Base-by-base conservation (phyloP, 2,888 invertebrate species). In the Tenthredo scrophulariae region DNA sequence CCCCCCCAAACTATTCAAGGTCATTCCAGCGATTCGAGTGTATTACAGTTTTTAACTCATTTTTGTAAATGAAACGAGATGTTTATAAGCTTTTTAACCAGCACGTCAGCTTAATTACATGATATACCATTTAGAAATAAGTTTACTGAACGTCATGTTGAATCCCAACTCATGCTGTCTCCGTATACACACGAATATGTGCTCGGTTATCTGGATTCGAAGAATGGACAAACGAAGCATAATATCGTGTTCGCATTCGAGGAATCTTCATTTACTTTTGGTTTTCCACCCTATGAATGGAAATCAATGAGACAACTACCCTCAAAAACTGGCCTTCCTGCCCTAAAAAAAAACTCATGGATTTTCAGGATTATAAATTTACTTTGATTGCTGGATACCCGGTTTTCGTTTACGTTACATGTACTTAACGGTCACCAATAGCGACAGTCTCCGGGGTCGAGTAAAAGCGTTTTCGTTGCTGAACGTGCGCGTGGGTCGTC, bases 401-500 rank as follows among this genome's bases (percentile, higher is more conserved):
- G 33, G 18, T 67, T 67, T 67, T 18, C 6, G 26, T 77, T 50
- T 54, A 4, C 33, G 54, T 29, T 43, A 10, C 46, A 22, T 10
- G 46, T 46, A 43, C 43, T n/a, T 22, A 22, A 74, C 74, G 74
- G 43, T 43, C 22, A 43, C n/a, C 5, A 33, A 77, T 29, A 9
- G 26, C 50, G 15, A 54, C 77, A 77, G 33, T 50, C 54, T 29
- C 18, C 50, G 77, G 50, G 50, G 77, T 77, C 29, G n/a, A 77
- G 77, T 50, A 54, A 54, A 77, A 18, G 33, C 46, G 77, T 54
- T 54, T 54, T 54, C 54, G 50, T 77, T 37, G 33, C 26, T 33
- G 54, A 29, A 77, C 77, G 77, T 26, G n/a, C 26, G 29, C 54
- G 50, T 50, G 54, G 54, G 33, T 77, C 77, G 77, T 74, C 74